Conservation (phyloP, 1,140 invertebrate genomes). For the Scaptomyza graminum region DNA sequence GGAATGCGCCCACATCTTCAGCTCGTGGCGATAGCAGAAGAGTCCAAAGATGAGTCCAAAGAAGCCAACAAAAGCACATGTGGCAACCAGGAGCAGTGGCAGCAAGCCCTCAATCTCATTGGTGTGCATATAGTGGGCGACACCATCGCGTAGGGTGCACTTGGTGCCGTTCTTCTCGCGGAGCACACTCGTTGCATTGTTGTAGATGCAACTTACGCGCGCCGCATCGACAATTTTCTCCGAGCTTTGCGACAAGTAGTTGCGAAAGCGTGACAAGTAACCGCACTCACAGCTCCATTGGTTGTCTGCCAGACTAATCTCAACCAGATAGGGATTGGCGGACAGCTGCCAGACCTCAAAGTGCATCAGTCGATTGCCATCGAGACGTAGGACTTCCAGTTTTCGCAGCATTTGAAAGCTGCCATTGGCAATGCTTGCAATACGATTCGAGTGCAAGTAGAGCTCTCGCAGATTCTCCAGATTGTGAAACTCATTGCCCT, state of each 20-base stretch:
- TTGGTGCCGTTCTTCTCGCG: slow-evolving; percentile 88
- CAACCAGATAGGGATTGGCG: slow-evolving; percentile 90
- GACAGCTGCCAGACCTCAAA: slow-evolving; percentile 91
- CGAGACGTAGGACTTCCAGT: slow-evolving; percentile 92
- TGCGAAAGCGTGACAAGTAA: slow-evolving; percentile 90
- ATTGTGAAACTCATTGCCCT: slow-evolving; percentile 93
- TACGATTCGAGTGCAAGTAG: slow-evolving; percentile 94
- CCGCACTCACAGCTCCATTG: slow-evolving; percentile 95
- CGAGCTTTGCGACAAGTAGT: slow-evolving; percentile 90
- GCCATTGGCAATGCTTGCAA: slow-evolving; percentile 92
- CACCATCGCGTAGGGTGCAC: slow-evolving; percentile 87
- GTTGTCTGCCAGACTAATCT: slow-evolving; percentile 92
- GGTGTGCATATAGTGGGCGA: slow-evolving; percentile 89
- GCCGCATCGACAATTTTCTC: slow-evolving; percentile 90
- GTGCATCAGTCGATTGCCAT: slow-evolving; percentile 92
- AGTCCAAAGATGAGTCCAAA: slow-evolving; percentile 89
- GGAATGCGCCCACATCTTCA: slow-evolving; percentile 94
- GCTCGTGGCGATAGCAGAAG: slow-evolving; percentile 92
- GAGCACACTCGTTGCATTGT: slow-evolving; percentile 87
- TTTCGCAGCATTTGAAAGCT: slow-evolving; percentile 92
- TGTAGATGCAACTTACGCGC: slow-evolving; percentile 88
- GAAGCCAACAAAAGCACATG: slow-evolving; percentile 89
- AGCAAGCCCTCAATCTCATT: slow-evolving; percentile 92
- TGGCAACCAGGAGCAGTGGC: slow-evolving; percentile 89
- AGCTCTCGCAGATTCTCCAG: slow-evolving; percentile 92